Percentiles rank a stretch among this genome's conserved stretches.
phyloP scores from a whole-genome alignment of 2,113 vertebrate genomes.

The Phainopepla nitens region DNA sequence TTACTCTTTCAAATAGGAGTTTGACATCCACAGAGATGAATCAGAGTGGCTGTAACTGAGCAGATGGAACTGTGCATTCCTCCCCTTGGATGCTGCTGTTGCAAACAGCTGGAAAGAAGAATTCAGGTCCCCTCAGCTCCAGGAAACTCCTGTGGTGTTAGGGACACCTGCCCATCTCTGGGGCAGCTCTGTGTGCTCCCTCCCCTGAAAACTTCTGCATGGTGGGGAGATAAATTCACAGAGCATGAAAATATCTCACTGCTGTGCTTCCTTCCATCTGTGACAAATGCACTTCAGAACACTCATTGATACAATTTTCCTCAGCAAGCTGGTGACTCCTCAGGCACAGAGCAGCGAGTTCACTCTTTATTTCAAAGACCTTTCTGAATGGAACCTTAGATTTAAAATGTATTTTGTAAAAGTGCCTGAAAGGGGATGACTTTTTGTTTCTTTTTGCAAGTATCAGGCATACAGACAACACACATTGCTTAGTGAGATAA shows the following conservation, averaged over 20 bases:
- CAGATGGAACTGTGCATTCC: neutral
- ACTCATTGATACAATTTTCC: fast-evolving
- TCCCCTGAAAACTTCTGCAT: neutral
- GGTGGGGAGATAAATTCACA: neutral
- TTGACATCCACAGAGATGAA: neutral
- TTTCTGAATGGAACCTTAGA: neutral
- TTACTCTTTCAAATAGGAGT: neutral
- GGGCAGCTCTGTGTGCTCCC: neutral
- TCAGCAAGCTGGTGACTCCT: neutral
- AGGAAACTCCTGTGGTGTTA: neutral
- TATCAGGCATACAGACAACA: neutral
- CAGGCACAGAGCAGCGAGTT: neutral
- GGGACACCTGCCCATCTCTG: neutral
- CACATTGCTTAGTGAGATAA: neutral
- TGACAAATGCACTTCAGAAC: neutral
- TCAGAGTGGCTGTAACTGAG: neutral
- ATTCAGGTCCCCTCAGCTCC: neutral
- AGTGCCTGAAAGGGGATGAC: neutral
- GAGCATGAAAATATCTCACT: neutral
- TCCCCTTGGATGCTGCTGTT: neutral
- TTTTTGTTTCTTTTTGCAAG: neutral
- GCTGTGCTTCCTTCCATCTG: neutral
- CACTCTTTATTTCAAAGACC: neutral
- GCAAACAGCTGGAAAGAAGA: neutral
- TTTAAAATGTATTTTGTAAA: neutral